phyloP scores from a whole-genome alignment of 2,113 vertebrate species.

The Lontra canadensis region DNA sequence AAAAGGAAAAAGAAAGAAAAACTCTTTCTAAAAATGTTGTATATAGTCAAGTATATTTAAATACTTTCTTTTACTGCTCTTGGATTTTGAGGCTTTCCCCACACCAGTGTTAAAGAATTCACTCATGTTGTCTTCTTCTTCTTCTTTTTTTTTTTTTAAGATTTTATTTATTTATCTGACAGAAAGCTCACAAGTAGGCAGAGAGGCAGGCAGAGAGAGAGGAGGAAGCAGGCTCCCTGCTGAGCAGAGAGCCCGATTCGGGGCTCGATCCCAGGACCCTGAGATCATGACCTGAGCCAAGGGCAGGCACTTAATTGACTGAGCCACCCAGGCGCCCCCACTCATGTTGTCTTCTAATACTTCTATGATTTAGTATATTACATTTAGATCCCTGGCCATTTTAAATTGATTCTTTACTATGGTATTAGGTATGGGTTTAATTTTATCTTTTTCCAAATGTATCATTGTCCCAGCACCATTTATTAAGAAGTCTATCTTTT shows the following conservation, averaged over 20 bases:
- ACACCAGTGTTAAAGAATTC: neutral
- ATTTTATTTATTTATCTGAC: too few relatives aligned
- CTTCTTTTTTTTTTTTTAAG: too few relatives aligned
- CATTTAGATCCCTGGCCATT: neutral
- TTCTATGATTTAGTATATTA: neutral
- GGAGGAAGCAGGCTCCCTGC: too few relatives aligned
- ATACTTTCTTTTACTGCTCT: neutral
- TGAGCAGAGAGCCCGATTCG: too few relatives aligned
- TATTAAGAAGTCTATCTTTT: neutral
- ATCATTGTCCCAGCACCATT: neutral
- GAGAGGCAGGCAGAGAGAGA: too few relatives aligned
- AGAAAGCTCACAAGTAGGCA: too few relatives aligned
- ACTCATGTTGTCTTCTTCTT: neutral
- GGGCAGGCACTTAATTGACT: too few relatives aligned
- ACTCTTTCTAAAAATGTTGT: neutral
- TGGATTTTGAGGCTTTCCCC: neutral
- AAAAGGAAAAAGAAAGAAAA: neutral
- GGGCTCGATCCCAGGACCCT: too few relatives aligned
- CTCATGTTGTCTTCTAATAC: neutral
- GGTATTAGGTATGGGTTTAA: neutral
- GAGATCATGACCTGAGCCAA: too few relatives aligned
- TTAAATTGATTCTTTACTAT: constrained; percentile 6
- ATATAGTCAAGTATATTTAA: neutral
- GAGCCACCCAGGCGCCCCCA: neutral
- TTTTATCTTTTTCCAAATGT: constrained; percentile 29